Conservation (phyloP, 2,888 invertebrate species). For the Dichetophora obliterata region DNA sequence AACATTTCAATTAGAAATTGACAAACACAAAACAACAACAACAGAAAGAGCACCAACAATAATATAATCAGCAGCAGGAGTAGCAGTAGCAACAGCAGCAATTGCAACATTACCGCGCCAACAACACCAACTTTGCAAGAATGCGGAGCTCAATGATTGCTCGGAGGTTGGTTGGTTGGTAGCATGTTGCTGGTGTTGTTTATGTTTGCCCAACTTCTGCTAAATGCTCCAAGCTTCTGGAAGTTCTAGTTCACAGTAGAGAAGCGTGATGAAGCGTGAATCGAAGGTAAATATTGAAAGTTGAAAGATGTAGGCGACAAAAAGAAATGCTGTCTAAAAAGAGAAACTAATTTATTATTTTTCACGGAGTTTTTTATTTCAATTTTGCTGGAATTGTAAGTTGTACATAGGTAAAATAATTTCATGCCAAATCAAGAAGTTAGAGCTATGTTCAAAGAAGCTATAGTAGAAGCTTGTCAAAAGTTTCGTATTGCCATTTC, state of each 20-base stretch:
- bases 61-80: not conserved
- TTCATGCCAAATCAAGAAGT: slow-evolving; percentile 1
- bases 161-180: too few relatives aligned
- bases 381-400: not conserved
- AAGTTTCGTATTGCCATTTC: not conserved
- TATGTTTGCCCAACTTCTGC: too few relatives aligned
- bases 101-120: slow-evolving; percentile 53
- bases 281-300: slow-evolving; percentile 61
- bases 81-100: slow-evolving; percentile 48
- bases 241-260: slow-evolving; percentile 44
- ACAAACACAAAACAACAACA: slow-evolving; percentile 54
- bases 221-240: not conserved
- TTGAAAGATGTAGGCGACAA: slow-evolving; percentile 47
- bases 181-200: too few relatives aligned
- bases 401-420: not conserved
- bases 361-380: not conserved
- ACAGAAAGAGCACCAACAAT: not conserved
- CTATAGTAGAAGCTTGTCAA: not conserved
- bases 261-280: slow-evolving; percentile 59
- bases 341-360: not conserved
- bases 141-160: not conserved
- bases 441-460: not conserved
- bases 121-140: not conserved
- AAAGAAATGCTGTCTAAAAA: not conserved
- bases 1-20: slow-evolving; percentile 59